Evolutionary conservation across 2,797 vertebrate genomes (phyloP).

Genomic region (Numenius phaeopus): DNA sequence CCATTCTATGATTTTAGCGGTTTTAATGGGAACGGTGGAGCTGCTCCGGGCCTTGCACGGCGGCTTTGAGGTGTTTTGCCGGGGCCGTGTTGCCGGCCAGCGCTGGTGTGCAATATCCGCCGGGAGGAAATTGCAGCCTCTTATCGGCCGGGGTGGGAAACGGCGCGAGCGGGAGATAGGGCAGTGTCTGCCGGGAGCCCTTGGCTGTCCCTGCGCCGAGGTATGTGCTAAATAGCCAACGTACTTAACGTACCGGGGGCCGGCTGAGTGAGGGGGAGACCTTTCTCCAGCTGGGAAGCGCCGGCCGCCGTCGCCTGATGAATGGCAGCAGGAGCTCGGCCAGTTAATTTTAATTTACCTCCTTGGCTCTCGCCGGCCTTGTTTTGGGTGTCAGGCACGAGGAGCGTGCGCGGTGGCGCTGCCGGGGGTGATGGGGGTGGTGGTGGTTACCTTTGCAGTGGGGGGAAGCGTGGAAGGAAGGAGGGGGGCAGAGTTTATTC

Average conservation of each 20-base stretch:
- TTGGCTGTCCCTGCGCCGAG: background rate
- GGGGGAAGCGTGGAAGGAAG: background rate
- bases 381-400: background rate
- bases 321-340: background rate
- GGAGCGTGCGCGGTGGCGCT: background rate
- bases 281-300: background rate
- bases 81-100: background rate
- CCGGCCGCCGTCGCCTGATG: fast-evolving
- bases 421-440: background rate
- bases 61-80: fast-evolving
- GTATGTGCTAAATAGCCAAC: fast-evolving
- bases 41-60: fast-evolving
- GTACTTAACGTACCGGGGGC: fast-evolving
- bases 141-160: background rate
- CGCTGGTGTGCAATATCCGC: background rate
- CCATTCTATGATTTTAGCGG: too few relatives aligned
- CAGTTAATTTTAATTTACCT: background rate
- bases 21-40: background rate
- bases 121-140: background rate
- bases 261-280: background rate
- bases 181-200: fast-evolving
- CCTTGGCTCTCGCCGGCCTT: background rate
- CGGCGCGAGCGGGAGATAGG: background rate
- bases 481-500: background rate
- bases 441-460: background rate